phyloP scores from a whole-genome alignment of 2,888 invertebrate genomes.

The Watsonalla cultraria region DNA sequence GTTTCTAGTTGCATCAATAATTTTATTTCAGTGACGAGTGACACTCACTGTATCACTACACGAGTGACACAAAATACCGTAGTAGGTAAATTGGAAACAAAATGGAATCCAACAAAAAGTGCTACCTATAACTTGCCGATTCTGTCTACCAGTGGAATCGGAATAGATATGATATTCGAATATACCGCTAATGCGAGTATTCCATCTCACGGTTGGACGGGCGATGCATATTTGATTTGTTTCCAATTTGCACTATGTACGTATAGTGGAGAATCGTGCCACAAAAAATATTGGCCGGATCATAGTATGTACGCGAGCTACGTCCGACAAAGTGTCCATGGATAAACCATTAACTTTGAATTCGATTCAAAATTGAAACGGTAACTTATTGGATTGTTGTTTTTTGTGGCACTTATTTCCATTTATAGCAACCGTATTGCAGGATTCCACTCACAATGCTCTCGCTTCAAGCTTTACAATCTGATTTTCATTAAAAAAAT shows the following conservation, averaged over 20 bases:
- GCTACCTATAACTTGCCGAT: constrained; percentile 38
- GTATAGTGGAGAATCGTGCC: constrained; percentile 33
- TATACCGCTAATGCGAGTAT: constrained; percentile 61
- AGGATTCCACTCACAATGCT: constrained; percentile 3
- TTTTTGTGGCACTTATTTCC: constrained; percentile 9
- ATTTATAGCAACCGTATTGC: not conserved
- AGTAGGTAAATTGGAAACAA: constrained; percentile 21
- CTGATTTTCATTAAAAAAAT: no score
- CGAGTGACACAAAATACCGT: no score
- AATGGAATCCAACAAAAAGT: constrained; percentile 40
- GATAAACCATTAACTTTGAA: constrained; percentile 22
- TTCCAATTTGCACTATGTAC: constrained; percentile 64
- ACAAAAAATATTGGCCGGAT: constrained; percentile 51
- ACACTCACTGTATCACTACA: no score
- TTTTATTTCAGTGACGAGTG: no score
- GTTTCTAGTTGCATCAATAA: no score
- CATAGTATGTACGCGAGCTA: constrained; percentile 25
- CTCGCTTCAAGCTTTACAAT: no score
- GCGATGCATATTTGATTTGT: constrained; percentile 75
- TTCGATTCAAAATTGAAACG: constrained; percentile 23
- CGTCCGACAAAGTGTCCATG: constrained; percentile 13
- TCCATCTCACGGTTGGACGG: constrained; percentile 68
- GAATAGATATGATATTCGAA: constrained; percentile 49
- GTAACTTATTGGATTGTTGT: constrained; percentile 18
- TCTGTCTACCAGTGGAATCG: constrained; percentile 40